These are phyloP conservation scores for Platycercus adscitus DNA, from an alignment of 2,113 vertebrate species.

Conservation along the genomic window DNA sequence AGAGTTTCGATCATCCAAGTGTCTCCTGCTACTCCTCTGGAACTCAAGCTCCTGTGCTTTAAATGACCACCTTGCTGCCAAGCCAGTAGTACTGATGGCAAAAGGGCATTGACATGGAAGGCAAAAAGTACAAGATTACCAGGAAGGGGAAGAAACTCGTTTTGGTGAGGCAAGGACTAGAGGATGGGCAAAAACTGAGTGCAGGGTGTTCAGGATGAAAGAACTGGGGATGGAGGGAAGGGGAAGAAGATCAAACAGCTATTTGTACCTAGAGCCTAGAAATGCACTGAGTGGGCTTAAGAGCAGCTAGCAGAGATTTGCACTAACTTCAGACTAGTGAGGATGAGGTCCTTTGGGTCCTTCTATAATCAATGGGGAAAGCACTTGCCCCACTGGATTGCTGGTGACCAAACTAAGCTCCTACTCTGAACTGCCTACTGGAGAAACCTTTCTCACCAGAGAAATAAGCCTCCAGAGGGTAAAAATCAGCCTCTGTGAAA, in stretches of 20 bases:
- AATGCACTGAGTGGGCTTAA: neutral
- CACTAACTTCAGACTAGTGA: neutral
- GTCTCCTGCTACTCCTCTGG: neutral
- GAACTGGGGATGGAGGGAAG: neutral
- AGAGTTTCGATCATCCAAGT: neutral
- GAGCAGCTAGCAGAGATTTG: neutral
- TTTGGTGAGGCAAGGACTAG: neutral
- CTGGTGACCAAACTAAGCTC: neutral
- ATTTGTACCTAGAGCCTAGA: neutral
- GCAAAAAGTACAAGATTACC: neutral
- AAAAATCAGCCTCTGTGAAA: neutral
- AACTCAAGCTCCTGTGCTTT: neutral
- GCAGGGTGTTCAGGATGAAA: neutral
- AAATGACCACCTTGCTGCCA: neutral
- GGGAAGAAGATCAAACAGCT: neutral
- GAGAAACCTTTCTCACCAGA: neutral
- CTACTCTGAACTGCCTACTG: neutral
- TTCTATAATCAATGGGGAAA: neutral
- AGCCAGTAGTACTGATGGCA: neutral
- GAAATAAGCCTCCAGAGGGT: neutral
- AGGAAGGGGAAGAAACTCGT: neutral
- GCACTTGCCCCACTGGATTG: neutral
- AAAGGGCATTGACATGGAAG: neutral
- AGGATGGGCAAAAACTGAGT: neutral
- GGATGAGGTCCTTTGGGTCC: neutral